Evolutionary conservation across 2,888 invertebrate genomes (phyloP).

Genomic region (Eurytoma adleriae): DNA sequence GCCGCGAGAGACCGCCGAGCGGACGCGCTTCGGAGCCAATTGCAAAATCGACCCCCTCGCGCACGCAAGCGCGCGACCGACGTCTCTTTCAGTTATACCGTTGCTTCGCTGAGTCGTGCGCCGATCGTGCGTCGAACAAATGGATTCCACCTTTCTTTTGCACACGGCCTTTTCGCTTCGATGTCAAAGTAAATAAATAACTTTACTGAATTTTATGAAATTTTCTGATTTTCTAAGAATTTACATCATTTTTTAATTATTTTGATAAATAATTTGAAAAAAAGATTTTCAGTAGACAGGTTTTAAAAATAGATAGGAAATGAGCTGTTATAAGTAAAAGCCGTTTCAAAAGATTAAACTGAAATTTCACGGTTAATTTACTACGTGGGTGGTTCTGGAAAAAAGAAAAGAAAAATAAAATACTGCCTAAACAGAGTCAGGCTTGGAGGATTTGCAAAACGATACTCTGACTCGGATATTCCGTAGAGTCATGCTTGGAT

Average conservation of each 20-base stretch:
- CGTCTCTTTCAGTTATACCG: background rate
- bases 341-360: background rate
- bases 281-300: too few species aligned
- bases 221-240: too few species aligned
- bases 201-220: too few species aligned
- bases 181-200: too few species aligned
- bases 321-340: too few species aligned
- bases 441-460: slow-evolving; percentile 29
- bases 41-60: slow-evolving; percentile 63
- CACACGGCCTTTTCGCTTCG: too few species aligned
- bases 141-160: too few species aligned
- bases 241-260: too few species aligned
- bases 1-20: slow-evolving; percentile 59
- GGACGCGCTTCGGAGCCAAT: slow-evolving; percentile 58
- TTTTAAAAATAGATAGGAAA: too few species aligned
- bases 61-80: background rate
- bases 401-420: background rate
- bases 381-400: slow-evolving; percentile 39
- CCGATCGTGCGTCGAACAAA: too few species aligned
- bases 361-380: slow-evolving; percentile 25
- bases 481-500: slow-evolving; percentile 64
- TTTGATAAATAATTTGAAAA: too few species aligned
- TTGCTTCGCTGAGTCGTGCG: background rate
- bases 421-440: background rate
- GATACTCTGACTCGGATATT: slow-evolving; percentile 31